Conservation (phyloP, 2,888 invertebrate species). For the Nomada fabriciana region DNA sequence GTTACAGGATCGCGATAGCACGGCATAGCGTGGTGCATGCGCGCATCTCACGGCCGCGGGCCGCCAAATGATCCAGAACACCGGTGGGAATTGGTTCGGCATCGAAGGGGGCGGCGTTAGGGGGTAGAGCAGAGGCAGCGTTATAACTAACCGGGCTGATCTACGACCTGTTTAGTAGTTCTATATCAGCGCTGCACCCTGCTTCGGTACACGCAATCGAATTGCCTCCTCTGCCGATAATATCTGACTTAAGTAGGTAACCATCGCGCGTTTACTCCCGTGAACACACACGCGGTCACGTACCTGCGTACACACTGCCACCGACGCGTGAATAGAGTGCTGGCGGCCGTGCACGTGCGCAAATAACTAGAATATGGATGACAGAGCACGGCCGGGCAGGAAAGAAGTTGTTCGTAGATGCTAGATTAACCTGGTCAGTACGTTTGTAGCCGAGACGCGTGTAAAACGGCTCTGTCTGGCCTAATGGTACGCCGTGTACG, state of each 20-base stretch:
- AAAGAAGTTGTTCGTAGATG: slow-evolving; percentile 62
- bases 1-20: slow-evolving; percentile 74
- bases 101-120: slow-evolving; percentile 74
- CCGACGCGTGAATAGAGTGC: slow-evolving; percentile 17
- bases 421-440: slow-evolving; percentile 52
- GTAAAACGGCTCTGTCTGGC: slow-evolving; percentile 36
- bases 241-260: slow-evolving; percentile 75
- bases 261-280: slow-evolving; percentile 61
- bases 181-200: slow-evolving; percentile 81
- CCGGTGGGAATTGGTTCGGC: slow-evolving; percentile 83
- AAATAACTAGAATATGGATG: slow-evolving; percentile 59
- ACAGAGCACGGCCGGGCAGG: slow-evolving; percentile 30
- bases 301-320: not conserved
- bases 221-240: slow-evolving; percentile 73
- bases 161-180: slow-evolving; percentile 84
- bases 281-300: not conserved
- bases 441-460: slow-evolving; percentile 38
- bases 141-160: slow-evolving; percentile 83
- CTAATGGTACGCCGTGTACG: slow-evolving; percentile 2
- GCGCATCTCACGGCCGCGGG: slow-evolving; percentile 81
- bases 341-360: slow-evolving; percentile 53
- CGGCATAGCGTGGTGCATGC: slow-evolving; percentile 68
- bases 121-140: slow-evolving; percentile 62
- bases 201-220: slow-evolving; percentile 74
- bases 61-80: slow-evolving; percentile 84